A percentile compares a stretch with the other conserved stretches of the same genome.
These are phyloP conservation scores for Paelopatides confundens DNA, from an alignment of 53 echinoderm and acorn worm genomes.

Conservation along the genomic window DNA sequence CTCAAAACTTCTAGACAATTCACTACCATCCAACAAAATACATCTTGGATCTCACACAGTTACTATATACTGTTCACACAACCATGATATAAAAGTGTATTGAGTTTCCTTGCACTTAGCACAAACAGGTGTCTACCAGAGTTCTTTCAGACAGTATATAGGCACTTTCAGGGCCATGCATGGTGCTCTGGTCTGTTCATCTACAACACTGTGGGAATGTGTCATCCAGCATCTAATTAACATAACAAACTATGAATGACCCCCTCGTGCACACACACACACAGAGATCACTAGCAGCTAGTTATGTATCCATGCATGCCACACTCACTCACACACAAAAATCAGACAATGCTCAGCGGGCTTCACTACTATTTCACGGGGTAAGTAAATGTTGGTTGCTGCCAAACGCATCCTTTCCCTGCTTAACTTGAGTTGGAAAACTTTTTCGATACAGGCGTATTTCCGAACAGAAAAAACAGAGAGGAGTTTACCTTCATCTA, in stretches of 20 bases:
- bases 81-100: too few relatives aligned
- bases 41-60: too few relatives aligned
- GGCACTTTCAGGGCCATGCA: conserved; percentile 29
- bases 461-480: too few relatives aligned
- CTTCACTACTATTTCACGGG: neutral
- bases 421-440: too few relatives aligned
- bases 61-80: too few relatives aligned
- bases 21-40: too few relatives aligned
- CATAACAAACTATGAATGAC: conserved; percentile 39
- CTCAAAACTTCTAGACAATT: too few relatives aligned
- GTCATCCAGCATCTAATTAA: conserved; percentile 27
- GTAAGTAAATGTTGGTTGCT: neutral
- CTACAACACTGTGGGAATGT: conserved; percentile 40
- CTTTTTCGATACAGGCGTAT: too few relatives aligned
- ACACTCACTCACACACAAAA: neutral
- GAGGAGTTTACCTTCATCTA: too few relatives aligned
- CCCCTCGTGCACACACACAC: conserved; percentile 21
- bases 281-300: conserved; percentile 3
- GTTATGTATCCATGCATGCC: neutral
- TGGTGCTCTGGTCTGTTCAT: conserved; percentile 6
- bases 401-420: neutral
- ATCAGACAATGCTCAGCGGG: neutral
- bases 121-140: conserved; percentile 46
- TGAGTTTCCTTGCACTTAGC: neutral
- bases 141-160: neutral